Conservation (phyloP, 2,113 vertebrate species). For the Micronisus gabar region DNA sequence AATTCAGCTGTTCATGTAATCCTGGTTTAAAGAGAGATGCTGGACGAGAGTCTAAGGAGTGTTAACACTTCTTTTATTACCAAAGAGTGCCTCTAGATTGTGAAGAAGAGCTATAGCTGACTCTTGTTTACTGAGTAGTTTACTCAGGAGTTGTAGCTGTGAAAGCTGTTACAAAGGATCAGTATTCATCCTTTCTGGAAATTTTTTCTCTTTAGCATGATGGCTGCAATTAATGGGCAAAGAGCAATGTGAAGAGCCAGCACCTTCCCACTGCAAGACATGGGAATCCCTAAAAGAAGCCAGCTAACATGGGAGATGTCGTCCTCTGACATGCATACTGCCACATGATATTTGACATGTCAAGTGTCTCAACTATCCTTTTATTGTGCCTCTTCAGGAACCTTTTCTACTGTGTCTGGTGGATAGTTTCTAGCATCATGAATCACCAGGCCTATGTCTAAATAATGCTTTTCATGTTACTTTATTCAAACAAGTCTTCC, state of each 20-base stretch:
- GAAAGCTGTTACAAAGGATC: background rate
- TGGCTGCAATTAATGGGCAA: background rate
- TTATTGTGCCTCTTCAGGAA: background rate
- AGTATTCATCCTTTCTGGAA: background rate
- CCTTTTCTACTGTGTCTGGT: background rate
- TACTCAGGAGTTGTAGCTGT: background rate
- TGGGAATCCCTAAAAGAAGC: background rate
- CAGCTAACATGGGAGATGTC: background rate
- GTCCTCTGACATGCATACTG: background rate
- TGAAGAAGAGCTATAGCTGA: conserved; percentile 6
- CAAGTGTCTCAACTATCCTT: rapidly evolving
- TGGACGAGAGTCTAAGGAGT: background rate
- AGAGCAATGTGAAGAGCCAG: background rate
- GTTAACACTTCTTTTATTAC: background rate
- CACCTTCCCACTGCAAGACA: background rate
- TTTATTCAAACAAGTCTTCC: background rate
- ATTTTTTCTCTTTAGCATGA: background rate
- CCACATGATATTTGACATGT: rapidly evolving
- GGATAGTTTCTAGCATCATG: background rate
- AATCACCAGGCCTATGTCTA: background rate
- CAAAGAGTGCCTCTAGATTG: background rate
- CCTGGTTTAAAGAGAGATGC: background rate
- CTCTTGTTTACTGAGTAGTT: conserved; percentile 14
- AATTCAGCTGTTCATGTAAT: background rate
- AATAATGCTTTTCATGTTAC: background rate